phyloP scores from a whole-genome alignment of 2,888 invertebrate species.

The Rhingia rostrata region DNA sequence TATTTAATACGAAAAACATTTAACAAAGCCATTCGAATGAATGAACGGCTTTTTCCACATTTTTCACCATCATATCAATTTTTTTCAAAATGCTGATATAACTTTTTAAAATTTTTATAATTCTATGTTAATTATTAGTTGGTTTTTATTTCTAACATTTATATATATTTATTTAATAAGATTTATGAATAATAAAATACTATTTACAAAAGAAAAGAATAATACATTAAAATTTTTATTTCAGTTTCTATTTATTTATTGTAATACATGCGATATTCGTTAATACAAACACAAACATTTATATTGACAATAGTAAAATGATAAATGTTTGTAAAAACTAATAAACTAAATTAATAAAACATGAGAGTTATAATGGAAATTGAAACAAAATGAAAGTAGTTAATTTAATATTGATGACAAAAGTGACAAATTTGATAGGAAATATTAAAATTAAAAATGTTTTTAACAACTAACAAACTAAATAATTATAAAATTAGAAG shows the following conservation, averaged over 20 bases:
- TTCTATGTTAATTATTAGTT: slow-evolving; percentile 38
- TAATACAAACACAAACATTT: not conserved
- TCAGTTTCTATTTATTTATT: slow-evolving; percentile 23
- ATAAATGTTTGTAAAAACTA: no score
- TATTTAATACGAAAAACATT: slow-evolving; percentile 35
- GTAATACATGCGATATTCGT: slow-evolving; percentile 20
- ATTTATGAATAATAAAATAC: slow-evolving; percentile 42
- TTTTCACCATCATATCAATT: slow-evolving; percentile 49
- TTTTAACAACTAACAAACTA: slow-evolving; percentile 21
- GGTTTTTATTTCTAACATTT: slow-evolving; percentile 56
- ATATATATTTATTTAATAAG: slow-evolving; percentile 54
- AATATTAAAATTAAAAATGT: no score
- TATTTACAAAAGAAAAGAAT: slow-evolving; percentile 61
- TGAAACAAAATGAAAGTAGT: no score
- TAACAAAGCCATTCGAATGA: slow-evolving; percentile 26
- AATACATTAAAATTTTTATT: slow-evolving; percentile 19
- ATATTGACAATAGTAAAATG: not conserved
- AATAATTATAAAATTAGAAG: slow-evolving; percentile 13
- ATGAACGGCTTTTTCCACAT: slow-evolving; percentile 10
- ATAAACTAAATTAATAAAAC: no score
- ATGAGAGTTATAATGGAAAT: no score
- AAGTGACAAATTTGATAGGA: no score
- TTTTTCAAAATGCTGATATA: slow-evolving; percentile 53
- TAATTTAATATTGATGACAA: no score
- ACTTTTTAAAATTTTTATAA: slow-evolving; percentile 29